Evolutionary conservation across 2,797 vertebrate species (phyloP).

Genomic region (Monodelphis domestica): DNA sequence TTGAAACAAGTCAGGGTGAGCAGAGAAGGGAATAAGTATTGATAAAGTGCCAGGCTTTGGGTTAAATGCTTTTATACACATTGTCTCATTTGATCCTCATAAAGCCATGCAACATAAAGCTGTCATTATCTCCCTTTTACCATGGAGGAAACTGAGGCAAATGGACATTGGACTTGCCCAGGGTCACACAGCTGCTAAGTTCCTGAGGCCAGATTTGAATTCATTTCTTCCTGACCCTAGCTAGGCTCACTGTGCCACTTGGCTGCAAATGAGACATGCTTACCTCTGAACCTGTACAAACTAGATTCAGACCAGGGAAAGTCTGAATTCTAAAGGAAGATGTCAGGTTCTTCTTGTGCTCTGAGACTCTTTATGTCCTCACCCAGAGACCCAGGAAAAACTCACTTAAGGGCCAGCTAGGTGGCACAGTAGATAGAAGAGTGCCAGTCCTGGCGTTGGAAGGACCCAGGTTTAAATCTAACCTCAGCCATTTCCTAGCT

Average conservation of each 20-base stretch:
- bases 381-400: background rate
- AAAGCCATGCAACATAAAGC: background rate
- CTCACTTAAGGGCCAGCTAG: background rate
- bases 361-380: background rate
- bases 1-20: conserved; percentile 2
- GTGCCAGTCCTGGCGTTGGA: no score
- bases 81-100: background rate
- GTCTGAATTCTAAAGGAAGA: background rate
- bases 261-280: background rate
- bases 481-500: no score
- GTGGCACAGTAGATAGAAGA: no score
- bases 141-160: background rate
- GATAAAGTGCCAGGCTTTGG: background rate
- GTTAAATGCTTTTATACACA: no score
- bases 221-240: background rate
- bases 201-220: background rate
- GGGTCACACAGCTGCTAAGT: background rate
- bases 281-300: background rate
- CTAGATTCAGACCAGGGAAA: background rate
- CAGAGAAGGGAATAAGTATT: background rate
- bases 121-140: background rate
- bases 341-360: background rate
- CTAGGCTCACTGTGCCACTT: background rate
- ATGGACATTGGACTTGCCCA: background rate
- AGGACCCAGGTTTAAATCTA: no score